phyloP scores from a whole-genome alignment of 2,113 vertebrate species.

The Diphyllodes magnificus region DNA sequence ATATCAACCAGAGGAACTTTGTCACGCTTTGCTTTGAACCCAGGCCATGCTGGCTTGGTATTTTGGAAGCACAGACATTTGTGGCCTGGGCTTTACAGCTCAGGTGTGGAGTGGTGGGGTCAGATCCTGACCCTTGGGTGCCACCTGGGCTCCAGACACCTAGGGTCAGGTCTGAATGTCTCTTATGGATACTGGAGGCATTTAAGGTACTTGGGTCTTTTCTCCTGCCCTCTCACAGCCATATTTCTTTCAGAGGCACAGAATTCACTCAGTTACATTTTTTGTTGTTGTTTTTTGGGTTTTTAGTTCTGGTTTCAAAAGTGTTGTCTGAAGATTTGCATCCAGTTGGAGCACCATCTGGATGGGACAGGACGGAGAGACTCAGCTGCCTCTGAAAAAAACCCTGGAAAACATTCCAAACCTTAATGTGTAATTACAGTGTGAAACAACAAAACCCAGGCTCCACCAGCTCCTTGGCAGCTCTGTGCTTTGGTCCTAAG shows the following conservation, averaged over 20 bases:
- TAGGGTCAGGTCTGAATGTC: not conserved
- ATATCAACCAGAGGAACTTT: not conserved
- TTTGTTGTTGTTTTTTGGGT: not conserved
- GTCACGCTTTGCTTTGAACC: not conserved
- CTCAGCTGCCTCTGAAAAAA: not conserved
- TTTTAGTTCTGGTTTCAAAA: slow-evolving; percentile 4
- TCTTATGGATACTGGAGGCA: not conserved
- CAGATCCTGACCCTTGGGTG: not conserved
- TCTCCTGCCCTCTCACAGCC: not conserved
- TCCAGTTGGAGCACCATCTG: slow-evolving; percentile 52
- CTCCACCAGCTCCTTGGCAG: slow-evolving; percentile 3
- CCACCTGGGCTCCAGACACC: not conserved
- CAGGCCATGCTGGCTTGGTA: not conserved
- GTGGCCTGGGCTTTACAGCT: not conserved
- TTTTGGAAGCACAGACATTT: not conserved
- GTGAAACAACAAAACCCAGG: not conserved
- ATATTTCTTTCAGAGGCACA: not conserved
- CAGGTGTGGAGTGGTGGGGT: not conserved
- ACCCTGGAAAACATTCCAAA: not conserved
- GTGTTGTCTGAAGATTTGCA: not conserved
- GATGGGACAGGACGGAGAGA: slow-evolving; percentile 11
- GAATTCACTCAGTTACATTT: not conserved
- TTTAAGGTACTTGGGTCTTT: not conserved
- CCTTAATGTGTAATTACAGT: slow-evolving; percentile 38
- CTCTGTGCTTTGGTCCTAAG: not conserved